Base-by-base conservation (phyloP, 2,113 vertebrate genomes). In the Rhinolophus sinicus region DNA sequence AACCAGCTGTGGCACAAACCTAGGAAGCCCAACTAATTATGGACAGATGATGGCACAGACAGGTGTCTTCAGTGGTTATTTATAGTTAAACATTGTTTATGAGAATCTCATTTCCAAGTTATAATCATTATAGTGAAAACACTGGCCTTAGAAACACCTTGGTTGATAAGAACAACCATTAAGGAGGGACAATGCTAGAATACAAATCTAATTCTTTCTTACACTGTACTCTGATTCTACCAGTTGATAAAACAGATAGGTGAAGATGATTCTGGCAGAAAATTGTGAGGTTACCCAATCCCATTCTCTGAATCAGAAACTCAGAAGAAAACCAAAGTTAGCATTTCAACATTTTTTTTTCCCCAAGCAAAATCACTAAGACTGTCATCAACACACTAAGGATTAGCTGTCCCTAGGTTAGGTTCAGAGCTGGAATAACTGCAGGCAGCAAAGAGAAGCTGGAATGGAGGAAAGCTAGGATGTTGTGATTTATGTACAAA, bases 1-100 rank as follows among this genome's bases (percentile, higher is more conserved):
- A 97, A 96, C 44, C 96, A 95, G 73, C 44, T 78, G 16, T 50
- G 65, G 28, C 58, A 90, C 69, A 94, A 88, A 88, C n/a, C 47
- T 33, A 92, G 22, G 78, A 93, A 47, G 81, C 33, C 58, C 82
- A 89, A 80, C 64, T 92, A 93, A 85, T 70, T 82, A 94, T 1
- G 3, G 38, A 97, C 87, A 88, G 88, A 24, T 38, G 24, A 94
- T 8, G 12, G 60, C 26, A 88, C 10, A 92, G 54, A 76, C 18
- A 82, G 62, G 33, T 77, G 30, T 76, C 50, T 28, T 93, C 40
- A 52, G 54, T 78, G 69, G 24, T 80, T 89, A 85, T 52, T 64
- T 73, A 93, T 0, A 76, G 50, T 70, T 94, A 77, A 88, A 88
- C 40, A 86, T 0, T 89, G 72, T 65, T 86, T 73, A 60, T 78